Percentiles rank a stretch among this genome's conserved stretches.
Evolutionary conservation across 2,888 invertebrate genomes (phyloP).

Genomic region (Drosophila neotestacea): DNA sequence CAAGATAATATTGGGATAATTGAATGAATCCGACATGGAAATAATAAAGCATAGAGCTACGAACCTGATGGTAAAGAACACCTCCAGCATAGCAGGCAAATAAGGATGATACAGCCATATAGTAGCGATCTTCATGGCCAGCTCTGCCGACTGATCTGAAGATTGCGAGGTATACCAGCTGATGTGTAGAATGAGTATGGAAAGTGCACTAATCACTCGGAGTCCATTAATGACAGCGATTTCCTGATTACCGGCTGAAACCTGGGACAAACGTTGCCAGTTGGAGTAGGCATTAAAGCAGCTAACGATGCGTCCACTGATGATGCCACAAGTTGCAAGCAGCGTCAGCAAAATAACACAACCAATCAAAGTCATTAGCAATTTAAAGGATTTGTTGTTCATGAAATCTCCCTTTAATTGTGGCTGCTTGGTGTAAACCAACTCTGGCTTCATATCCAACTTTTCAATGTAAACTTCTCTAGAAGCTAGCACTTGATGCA

Average conservation of each 20-base stretch:
- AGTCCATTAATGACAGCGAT: constrained; percentile 55
- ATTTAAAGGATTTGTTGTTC: constrained; percentile 3
- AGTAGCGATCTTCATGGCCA: background rate
- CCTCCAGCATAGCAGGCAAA: constrained; percentile 35
- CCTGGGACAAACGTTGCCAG: constrained; percentile 40
- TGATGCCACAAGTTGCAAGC: constrained; percentile 8
- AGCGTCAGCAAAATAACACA: constrained; percentile 26
- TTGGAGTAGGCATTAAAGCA: constrained; percentile 47
- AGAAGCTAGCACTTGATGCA: constrained; percentile 10
- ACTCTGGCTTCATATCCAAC: constrained; percentile 31
- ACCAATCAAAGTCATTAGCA: constrained; percentile 3
- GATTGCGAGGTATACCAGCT: constrained; percentile 38
- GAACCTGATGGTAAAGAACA: constrained; percentile 57
- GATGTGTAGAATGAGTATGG: constrained; percentile 37
- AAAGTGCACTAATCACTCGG: constrained; percentile 42
- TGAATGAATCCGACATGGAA: too few relatives aligned
- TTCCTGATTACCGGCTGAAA: constrained; percentile 19
- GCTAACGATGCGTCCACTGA: constrained; percentile 9
- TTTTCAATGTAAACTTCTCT: background rate
- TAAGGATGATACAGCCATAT: constrained; percentile 20
- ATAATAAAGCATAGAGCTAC: background rate
- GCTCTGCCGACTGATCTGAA: constrained; percentile 17
- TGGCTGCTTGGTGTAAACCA: constrained; percentile 44
- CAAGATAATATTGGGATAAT: background rate
- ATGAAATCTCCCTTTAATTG: constrained; percentile 8